These are phyloP conservation scores for Mormyrops attenuatus DNA, from an alignment of 2,797 vertebrate species.

Conservation along the genomic window DNA sequence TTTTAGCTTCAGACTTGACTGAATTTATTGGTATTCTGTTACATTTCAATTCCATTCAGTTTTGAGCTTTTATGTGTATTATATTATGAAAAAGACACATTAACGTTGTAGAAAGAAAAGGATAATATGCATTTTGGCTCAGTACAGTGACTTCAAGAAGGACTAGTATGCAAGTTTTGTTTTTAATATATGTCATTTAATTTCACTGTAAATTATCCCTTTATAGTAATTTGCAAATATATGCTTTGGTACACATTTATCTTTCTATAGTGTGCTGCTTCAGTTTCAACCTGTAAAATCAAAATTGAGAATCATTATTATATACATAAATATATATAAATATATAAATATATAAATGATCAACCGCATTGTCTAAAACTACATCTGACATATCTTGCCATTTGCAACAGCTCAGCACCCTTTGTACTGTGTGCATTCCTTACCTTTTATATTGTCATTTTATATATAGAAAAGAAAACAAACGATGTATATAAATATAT, in stretches of 20 bases:
- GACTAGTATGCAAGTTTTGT: conserved; percentile 67
- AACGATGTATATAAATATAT: conserved; percentile 76
- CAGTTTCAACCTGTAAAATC: conserved; percentile 64
- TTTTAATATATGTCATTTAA: conserved; percentile 58
- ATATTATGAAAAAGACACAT: conserved; percentile 3
- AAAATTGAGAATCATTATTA: conserved; percentile 58
- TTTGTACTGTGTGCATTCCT: conserved; percentile 96
- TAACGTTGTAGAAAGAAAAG: not conserved
- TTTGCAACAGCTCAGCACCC: conserved; percentile 90
- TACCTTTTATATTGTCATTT: conserved; percentile 99
- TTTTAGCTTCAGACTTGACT: conserved; percentile 18
- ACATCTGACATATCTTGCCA: conserved; percentile 79
- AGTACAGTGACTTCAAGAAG: conserved; percentile 6
- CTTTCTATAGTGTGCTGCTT: conserved; percentile 75
- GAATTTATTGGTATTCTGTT: conserved; percentile 14
- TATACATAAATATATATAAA: conserved; percentile 51
- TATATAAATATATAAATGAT: conserved; percentile 83
- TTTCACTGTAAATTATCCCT: conserved; percentile 74
- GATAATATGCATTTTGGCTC: conserved; percentile 25
- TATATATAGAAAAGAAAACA: conserved; percentile 75
- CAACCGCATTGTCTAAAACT: conserved; percentile 83
- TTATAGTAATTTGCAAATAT: conserved; percentile 88
- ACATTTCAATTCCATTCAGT: not conserved
- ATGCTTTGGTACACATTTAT: conserved; percentile 87
- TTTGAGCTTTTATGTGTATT: conserved; percentile 22